Evolutionary conservation across 2,888 invertebrate genomes (phyloP), one percentile per base, ranked within the genome.

Genomic region (Phaonia tiefii): DNA sequence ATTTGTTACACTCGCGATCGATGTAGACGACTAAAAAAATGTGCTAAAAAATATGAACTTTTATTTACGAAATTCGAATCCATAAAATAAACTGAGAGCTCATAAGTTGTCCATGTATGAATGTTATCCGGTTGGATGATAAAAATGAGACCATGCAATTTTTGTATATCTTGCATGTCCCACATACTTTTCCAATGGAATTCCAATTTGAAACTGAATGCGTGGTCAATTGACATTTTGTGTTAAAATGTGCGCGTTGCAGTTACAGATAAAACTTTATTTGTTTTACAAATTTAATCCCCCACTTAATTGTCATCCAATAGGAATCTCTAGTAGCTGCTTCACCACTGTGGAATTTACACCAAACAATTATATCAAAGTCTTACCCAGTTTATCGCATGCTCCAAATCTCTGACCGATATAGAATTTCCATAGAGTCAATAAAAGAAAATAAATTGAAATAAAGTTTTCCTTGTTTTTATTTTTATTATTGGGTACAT

Each of bases 221-320:
- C 56, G 46, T 66, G 17, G 74, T 74, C 74, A 77, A 73, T 73
- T n/a, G n/a, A n/a, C n/a, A n/a, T n/a, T n/a, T n/a, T n/a, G n/a
- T n/a, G n/a, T n/a, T n/a, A n/a, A 80, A 76, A 81, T 77, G 70
- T 10, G 66, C 58, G 74, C 69, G 77, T 81, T 81, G 77, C 77
- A 80, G 80, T 80, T 80, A 80, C 69, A 76, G 73, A 76, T 80
- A 42, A 73, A 80, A 80, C 73, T 80, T 76, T 80, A 44, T 67
- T 75, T 80, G 77, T n/a, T n/a, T n/a, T n/a, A n/a, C n/a, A 80
- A 80, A 77, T 74, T n/a, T n/a, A n/a, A n/a, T n/a, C n/a, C n/a
- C n/a, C n/a, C n/a, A n/a, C n/a, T n/a, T 75, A 78, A 75, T 81
- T 71, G 77, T 60, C 67, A 42, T 60, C 56, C 72, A 5, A 31